phyloP scores from a whole-genome alignment of 2,113 vertebrate species.

The Gopherus evgoodei region DNA sequence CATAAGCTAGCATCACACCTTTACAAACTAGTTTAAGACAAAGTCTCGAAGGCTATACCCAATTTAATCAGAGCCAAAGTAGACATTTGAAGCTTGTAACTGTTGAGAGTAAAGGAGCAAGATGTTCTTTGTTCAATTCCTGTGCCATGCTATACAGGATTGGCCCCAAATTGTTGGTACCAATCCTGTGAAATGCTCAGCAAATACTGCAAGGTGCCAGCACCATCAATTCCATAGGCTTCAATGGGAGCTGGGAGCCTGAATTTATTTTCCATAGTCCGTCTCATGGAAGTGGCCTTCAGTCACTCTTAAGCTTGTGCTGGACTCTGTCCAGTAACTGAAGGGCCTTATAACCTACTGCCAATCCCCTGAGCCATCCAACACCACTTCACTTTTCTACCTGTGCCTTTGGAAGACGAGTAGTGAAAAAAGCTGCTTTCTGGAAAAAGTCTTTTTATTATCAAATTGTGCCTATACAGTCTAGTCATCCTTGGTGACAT shows the following conservation, averaged over 20 bases:
- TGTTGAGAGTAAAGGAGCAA: neutral
- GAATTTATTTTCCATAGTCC: neutral
- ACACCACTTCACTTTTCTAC: neutral
- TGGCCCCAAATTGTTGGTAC: neutral
- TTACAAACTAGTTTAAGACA: neutral
- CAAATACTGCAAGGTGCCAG: neutral
- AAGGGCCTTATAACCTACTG: neutral
- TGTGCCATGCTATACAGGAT: neutral
- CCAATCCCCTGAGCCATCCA: neutral
- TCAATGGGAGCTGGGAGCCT: neutral
- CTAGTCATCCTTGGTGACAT: constrained; percentile 8
- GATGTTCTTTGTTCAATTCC: neutral
- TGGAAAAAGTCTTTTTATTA: constrained; percentile 78
- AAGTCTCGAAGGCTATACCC: neutral
- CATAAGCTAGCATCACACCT: accelerated
- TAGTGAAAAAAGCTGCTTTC: neutral
- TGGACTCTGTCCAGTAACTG: neutral
- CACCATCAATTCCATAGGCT: neutral
- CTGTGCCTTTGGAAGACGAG: neutral
- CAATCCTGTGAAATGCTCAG: neutral
- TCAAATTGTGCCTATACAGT: constrained; percentile 60
- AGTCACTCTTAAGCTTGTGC: neutral
- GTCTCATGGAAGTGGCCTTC: neutral
- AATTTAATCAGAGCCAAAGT: neutral
- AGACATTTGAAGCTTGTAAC: neutral